Percentiles rank a stretch among this genome's conserved stretches.
Conservation (phyloP, 1,140 invertebrate species). For the Diploscapter pachys region DNA sequence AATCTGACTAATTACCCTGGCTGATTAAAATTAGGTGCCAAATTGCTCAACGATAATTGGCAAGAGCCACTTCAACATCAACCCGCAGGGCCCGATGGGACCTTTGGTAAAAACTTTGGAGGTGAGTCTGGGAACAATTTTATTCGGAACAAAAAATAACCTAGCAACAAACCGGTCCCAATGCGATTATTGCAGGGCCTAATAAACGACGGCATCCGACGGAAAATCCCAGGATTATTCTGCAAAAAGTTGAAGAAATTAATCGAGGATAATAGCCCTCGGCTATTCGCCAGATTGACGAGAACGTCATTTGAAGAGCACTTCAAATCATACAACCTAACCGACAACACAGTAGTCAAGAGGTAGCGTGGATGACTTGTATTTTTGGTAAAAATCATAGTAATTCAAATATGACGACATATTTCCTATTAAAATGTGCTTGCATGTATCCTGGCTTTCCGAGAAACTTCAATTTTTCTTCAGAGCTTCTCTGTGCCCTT, state of each 20-base stretch:
- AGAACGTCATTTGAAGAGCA: slow-evolving; percentile 47
- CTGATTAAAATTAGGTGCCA: slow-evolving; percentile 27
- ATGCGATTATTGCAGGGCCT: slow-evolving; percentile 35
- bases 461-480: too few species aligned
- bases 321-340: slow-evolving; percentile 40
- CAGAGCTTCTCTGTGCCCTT: too few species aligned
- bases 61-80: slow-evolving; percentile 50
- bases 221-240: slow-evolving; percentile 51
- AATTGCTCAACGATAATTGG: slow-evolving; percentile 51
- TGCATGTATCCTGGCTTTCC: too few species aligned
- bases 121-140: slow-evolving; percentile 25
- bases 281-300: slow-evolving; percentile 45
- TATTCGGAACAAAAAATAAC: slow-evolving; percentile 5
- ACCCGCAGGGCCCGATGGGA: slow-evolving; percentile 51
- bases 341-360: slow-evolving; percentile 47
- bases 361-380: slow-evolving; percentile 34
- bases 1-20: not conserved
- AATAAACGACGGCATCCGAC: slow-evolving; percentile 53
- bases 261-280: slow-evolving; percentile 55
- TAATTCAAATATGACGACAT: too few species aligned
- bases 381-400: not conserved
- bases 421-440: too few species aligned
- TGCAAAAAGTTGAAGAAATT: slow-evolving; percentile 48
- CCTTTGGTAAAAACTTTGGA: slow-evolving; percentile 54
- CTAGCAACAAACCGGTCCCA: not conserved